These are phyloP conservation scores for Idaea straminata DNA, from an alignment of 2,888 invertebrate genomes.

Conservation along the genomic window DNA sequence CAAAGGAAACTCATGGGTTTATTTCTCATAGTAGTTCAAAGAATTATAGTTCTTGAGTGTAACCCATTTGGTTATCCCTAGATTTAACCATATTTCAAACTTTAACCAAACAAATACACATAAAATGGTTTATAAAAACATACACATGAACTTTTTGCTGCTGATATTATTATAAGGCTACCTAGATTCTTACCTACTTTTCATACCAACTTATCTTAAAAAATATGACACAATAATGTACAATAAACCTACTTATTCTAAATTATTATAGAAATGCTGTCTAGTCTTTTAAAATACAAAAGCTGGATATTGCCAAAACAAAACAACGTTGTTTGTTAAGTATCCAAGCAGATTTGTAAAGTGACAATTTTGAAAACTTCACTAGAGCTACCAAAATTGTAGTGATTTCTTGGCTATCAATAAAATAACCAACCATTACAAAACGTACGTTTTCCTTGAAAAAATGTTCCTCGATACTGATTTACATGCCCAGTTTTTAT, in stretches of 20 bases:
- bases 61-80: background rate
- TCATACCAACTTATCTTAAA: constrained; percentile 11
- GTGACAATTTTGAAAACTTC: no score
- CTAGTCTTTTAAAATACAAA: constrained; percentile 46
- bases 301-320: no score
- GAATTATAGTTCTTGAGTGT: no score
- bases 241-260: constrained; percentile 38
- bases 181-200: background rate
- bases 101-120: background rate
- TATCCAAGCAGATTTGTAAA: no score
- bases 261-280: constrained; percentile 53
- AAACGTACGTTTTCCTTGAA: no score
- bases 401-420: no score
- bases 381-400: no score
- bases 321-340: constrained; percentile 4
- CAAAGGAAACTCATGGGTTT: no score
- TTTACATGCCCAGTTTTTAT: no score
- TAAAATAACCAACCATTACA: no score
- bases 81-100: background rate
- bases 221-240: constrained; percentile 63
- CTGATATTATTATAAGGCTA: background rate
- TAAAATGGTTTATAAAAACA: background rate
- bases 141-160: background rate
- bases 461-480: no score
- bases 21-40: no score